Conservation (phyloP, 2,797 vertebrate species). For the Lutjanus campechanus region DNA sequence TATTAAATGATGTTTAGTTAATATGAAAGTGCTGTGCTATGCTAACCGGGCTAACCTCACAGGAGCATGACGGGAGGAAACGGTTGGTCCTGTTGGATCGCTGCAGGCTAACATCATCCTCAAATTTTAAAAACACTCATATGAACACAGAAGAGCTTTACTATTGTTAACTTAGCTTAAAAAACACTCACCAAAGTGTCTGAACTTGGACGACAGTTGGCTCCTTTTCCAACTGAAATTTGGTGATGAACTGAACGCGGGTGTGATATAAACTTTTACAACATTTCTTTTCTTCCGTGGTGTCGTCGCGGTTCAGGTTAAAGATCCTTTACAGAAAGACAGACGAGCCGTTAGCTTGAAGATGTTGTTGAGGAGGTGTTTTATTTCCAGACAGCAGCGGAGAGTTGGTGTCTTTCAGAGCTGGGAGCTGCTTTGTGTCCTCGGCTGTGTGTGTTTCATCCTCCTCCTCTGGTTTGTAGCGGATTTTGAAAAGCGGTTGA, state of each 20-base stretch:
- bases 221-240: slow-evolving; percentile 9
- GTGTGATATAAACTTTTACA: slow-evolving; percentile 46
- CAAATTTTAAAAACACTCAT: background rate
- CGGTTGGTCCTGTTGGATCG: background rate
- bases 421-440: slow-evolving; percentile 40
- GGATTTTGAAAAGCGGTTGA: slow-evolving; percentile 83
- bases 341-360: too few relatives aligned
- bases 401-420: background rate
- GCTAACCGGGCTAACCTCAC: slow-evolving; percentile 54
- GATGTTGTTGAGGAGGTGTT: background rate
- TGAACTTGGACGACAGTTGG: slow-evolving; percentile 8
- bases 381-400: background rate
- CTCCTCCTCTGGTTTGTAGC: slow-evolving; percentile 41
- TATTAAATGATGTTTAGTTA: too few relatives aligned
- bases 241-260: background rate
- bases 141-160: background rate
- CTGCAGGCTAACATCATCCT: background rate
- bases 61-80: slow-evolving; percentile 8
- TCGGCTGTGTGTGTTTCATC: slow-evolving; percentile 21
- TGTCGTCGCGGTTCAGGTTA: background rate
- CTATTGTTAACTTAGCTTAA: too few relatives aligned
- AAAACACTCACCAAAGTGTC: slow-evolving; percentile 68
- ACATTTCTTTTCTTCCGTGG: slow-evolving; percentile 34
- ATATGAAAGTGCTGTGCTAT: slow-evolving; percentile 11
- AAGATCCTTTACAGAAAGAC: background rate